Base-by-base conservation (phyloP, 2,797 vertebrate species). In the Propithecus perrieri region DNA sequence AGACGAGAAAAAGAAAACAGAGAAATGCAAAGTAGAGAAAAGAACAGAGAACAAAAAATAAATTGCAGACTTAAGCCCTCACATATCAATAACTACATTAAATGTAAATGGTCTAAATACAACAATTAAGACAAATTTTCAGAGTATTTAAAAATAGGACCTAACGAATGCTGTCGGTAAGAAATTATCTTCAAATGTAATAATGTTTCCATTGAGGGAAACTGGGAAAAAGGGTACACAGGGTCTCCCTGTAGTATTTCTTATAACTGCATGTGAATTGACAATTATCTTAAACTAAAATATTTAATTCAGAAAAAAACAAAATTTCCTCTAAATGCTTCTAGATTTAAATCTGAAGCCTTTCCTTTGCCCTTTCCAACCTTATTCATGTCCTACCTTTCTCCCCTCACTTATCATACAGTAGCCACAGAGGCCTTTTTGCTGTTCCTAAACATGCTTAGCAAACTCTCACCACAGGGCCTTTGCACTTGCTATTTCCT, bases 31-130 rank as follows among this genome's bases (percentile, higher is more conserved):
- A 81, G 79, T 79, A 35, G 8, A 87, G 24, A 55, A 94, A 20
- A 76, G 79, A 84, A 41, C 14, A 88, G 24, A 63, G 92, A 83
- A n/a, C 33, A 72, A 83, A 74, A 57, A 53, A 71, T 48, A 83
- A 84, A 50, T 65, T 38, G 22, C 7, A 79, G 33, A 33, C 18
- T 35, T 90, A 46, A 92, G 18, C 5, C 18, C 7, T 81, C 80
- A 9, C 20, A 35, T 67, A 69, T 71, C n/a, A 65, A 57, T 75
- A 86, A 85, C 59, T 65, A 69, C 38, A 89, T 83, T 85, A 95
- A 81, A 89, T 79, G 1, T 95, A 94, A 95, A 85, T 86, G 53
- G 46, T 71, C 24, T 76, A 81, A 71, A 85, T 41, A 81, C 6
- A 94, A 24, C 14, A 92, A 53, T 59, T 76, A 50, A 80, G 43